Evolutionary conservation across 1,140 invertebrate species (phyloP).

Genomic region (Diploscapter pachys): DNA sequence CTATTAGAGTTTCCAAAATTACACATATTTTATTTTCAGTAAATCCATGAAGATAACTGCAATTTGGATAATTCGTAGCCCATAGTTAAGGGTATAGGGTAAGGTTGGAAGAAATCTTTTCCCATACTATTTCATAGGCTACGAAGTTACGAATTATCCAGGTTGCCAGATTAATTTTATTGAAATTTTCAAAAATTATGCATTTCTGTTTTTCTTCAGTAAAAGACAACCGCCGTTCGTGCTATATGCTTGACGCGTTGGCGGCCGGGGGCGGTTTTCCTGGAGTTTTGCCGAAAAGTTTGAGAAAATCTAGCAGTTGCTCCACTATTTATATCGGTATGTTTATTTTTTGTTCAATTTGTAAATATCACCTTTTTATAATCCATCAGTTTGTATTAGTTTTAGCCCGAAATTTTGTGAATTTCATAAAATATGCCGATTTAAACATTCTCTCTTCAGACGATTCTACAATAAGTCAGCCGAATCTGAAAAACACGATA

Average conservation of each 20-base stretch:
- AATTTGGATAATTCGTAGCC: no score
- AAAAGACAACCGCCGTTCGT: conserved; percentile 48
- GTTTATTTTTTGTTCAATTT: background rate
- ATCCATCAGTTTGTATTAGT: background rate
- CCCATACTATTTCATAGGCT: no score
- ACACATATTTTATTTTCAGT: no score
- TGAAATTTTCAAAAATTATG: background rate
- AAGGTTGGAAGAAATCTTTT: no score
- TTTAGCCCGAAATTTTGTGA: no score
- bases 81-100: no score
- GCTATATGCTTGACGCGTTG: conserved; percentile 69
- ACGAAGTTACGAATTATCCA: no score
- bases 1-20: no score
- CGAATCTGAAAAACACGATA: conserved; percentile 97
- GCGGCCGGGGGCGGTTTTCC: conserved; percentile 62
- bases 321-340: conserved; percentile 27
- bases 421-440: background rate
- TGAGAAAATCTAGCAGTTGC: conserved; percentile 30
- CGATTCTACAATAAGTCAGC: conserved; percentile 98
- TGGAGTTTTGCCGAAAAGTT: conserved; percentile 19
- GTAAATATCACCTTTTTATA: background rate
- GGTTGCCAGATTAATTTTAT: no score
- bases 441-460: conserved; percentile 97
- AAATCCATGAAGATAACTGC: no score
- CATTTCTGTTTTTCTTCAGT: conserved; percentile 41